Evolutionary conservation across 1,140 invertebrate species (phyloP), one percentile per base, ranked within the genome.

Genomic region (Pseudomyrmex cubaensis): DNA sequence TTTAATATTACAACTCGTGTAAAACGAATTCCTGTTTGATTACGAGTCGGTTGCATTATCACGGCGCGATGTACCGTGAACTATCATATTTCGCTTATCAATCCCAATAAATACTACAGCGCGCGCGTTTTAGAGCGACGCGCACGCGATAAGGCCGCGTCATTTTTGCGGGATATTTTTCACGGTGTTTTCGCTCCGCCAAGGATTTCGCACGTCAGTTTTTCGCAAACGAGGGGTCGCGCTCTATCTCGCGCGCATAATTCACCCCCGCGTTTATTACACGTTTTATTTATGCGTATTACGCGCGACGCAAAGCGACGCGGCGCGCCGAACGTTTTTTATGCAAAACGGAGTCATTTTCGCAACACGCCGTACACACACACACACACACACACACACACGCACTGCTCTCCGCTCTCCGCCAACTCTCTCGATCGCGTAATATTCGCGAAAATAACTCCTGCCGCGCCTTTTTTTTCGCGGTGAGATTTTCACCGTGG

Each of bases 371-470:
- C 15, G 35, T 7, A 35, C 35, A 35, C 0, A 35, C 35, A 35
- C 7, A 35, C 35, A 7, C 35, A 1, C 35, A 0, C 35, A 0
- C 0, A 35, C 35, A 35, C 7, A 35, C 35, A 7, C 35, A 1
- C 35, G 0, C 35, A 0, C 5, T 0, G 12, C 64, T 22, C 48
- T 2, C 20, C 15, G 35, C 50, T 20, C 20, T 10, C 48, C 66
- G 13, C 4, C 20, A 48, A 20, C 64, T 78, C 76, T 57, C 54
- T 80, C 76, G 66, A 80, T 80, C 76, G 76, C 66, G 66, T 80
- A 72, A 80, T 80, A 80, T 80, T 70, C 76, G 56, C 54, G 66
- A 72, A 80, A 80, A 80, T 80, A 80, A 80, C 76, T 80, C 72
- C 20, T 54, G 44, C 20, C 76, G 52, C 17, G 35, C 35, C 35